Evolutionary conservation across 1,140 invertebrate species (phyloP).

Genomic region (Mamestra configurata): DNA sequence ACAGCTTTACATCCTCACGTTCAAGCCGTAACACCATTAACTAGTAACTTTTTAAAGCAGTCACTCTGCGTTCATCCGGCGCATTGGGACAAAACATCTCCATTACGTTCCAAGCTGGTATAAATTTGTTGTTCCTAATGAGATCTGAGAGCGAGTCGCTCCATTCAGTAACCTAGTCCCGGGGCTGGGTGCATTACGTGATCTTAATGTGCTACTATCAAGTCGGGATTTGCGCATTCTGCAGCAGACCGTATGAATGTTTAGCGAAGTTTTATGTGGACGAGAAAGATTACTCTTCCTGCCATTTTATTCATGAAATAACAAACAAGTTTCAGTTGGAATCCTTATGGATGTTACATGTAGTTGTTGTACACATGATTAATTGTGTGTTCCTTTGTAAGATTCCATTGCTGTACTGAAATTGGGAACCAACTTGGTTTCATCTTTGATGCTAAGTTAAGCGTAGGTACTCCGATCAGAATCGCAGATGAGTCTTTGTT

Average conservation of each 20-base stretch:
- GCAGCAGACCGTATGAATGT: conserved; percentile 42
- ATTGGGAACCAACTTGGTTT: neutral
- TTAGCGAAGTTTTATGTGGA: conserved; percentile 42
- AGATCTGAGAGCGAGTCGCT: conserved; percentile 33
- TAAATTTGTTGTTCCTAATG: conserved; percentile 47
- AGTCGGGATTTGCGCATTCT: conserved; percentile 31
- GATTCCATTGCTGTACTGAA: neutral
- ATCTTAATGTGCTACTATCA: conserved; percentile 27
- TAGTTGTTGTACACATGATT: conserved; percentile 8
- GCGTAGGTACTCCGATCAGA: neutral
- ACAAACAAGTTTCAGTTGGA: conserved; percentile 23
- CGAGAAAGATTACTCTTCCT: conserved; percentile 35
- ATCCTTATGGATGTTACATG: conserved; percentile 29
- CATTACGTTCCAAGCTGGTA: conserved; percentile 7
- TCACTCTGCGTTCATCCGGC: conserved; percentile 1
- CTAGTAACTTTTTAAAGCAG: neutral
- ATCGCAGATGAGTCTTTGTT: too few relatives aligned
- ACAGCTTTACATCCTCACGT: neutral
- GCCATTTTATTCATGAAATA: conserved; percentile 37
- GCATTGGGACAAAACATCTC: conserved; percentile 28
- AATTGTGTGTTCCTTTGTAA: neutral
- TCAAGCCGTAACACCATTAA: conserved; percentile 6
- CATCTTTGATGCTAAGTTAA: neutral
- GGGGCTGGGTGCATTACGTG: conserved; percentile 15
- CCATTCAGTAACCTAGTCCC: conserved; percentile 2